Conservation (phyloP, 2,797 vertebrate species). For the Coreius guichenoti region DNA sequence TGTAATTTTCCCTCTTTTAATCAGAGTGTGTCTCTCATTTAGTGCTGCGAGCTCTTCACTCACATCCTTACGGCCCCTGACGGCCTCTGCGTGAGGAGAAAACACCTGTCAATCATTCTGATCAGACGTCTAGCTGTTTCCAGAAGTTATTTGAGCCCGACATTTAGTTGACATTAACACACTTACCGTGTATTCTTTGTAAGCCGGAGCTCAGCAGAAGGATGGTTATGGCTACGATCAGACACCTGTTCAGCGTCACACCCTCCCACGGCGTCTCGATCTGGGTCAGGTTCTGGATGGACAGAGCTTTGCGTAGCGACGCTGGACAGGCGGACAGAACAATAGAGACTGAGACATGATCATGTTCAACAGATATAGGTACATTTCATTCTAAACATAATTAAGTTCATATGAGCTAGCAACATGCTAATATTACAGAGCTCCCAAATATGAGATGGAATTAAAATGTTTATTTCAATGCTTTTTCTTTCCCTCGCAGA, state of each 20-base stretch:
- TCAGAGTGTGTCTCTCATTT: conserved; percentile 55
- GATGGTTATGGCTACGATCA: conserved; percentile 86
- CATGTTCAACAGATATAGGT: neutral
- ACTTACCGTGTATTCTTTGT: conserved; percentile 87
- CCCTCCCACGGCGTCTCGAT: conserved; percentile 85
- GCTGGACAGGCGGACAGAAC: conserved; percentile 54
- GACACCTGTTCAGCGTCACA: conserved; percentile 91
- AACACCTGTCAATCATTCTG: neutral
- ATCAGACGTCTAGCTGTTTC: neutral
- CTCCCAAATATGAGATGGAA: neutral
- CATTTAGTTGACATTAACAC: neutral
- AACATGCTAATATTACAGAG: neutral
- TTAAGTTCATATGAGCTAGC: neutral
- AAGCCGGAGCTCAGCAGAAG: conserved; percentile 87
- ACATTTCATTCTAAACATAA: neutral
- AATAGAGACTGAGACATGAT: neutral
- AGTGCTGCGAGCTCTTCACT: conserved; percentile 61
- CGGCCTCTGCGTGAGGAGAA: conserved; percentile 66
- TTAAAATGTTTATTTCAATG: neutral
- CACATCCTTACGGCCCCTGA: conserved; percentile 65
- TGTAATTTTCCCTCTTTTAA: conserved; percentile 49
- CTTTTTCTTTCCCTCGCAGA: neutral
- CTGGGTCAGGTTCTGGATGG: conserved; percentile 67
- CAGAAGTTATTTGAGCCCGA: neutral
- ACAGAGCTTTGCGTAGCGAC: conserved; percentile 64